Evolutionary conservation across 2,113 vertebrate genomes (phyloP).

Genomic region (Prunella himalayana): DNA sequence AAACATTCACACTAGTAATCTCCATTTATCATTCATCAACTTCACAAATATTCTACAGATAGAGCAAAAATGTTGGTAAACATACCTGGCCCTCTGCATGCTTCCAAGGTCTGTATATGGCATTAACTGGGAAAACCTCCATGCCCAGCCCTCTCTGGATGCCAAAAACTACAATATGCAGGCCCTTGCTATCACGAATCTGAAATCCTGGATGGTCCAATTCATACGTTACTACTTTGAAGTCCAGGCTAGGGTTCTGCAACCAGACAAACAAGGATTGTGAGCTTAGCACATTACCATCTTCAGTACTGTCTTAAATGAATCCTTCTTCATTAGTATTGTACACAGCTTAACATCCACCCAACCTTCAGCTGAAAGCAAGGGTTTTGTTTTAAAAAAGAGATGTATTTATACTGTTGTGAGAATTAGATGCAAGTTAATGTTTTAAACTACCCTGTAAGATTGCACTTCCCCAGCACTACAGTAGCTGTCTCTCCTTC

Average conservation of each 20-base stretch:
- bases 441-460: background rate
- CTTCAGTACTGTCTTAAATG: background rate
- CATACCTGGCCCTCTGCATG: constrained; percentile 96
- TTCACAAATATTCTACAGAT: background rate
- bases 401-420: background rate
- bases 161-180: constrained; percentile 95
- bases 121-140: constrained; percentile 96
- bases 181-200: constrained; percentile 95
- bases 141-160: constrained; percentile 94
- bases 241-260: constrained; percentile 94
- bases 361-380: rapidly evolving
- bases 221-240: constrained; percentile 98
- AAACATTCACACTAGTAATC: background rate
- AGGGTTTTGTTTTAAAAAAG: background rate
- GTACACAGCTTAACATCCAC: background rate
- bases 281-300: background rate
- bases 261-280: background rate
- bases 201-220: constrained; percentile 94
- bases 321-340: background rate
- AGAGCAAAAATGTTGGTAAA: background rate
- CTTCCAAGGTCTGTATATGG: constrained; percentile 98
- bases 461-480: background rate
- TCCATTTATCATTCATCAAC: too few species aligned
- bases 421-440: background rate
- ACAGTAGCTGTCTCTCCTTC: background rate